These are phyloP conservation scores for Bradypodion pumilum DNA, from an alignment of 2,797 vertebrate species.

Conservation along the genomic window DNA sequence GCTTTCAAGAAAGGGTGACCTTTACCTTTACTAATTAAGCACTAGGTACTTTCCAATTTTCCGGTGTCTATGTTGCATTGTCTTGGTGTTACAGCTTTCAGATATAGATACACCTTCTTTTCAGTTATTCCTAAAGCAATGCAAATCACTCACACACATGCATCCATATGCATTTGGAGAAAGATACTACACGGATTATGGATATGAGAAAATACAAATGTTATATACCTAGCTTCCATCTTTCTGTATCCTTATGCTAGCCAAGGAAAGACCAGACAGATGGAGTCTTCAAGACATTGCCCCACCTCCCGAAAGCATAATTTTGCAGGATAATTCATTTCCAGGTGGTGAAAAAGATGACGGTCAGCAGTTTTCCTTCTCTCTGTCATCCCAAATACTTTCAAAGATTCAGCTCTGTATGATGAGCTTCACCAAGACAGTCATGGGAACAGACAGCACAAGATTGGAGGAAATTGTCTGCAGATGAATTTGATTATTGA, in stretches of 20 bases:
- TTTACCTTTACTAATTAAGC: no score
- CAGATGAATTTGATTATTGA: constrained; percentile 8
- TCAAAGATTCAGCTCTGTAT: neutral
- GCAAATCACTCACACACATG: no score
- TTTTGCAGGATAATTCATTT: constrained; percentile 1
- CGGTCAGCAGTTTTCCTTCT: neutral
- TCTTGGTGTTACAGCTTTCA: neutral
- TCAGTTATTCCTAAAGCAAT: neutral
- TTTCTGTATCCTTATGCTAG: neutral
- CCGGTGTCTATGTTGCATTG: neutral
- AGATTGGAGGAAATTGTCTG: neutral
- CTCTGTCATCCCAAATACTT: neutral
- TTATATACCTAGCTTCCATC: no score
- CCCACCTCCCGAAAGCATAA: neutral
- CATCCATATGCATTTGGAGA: neutral
- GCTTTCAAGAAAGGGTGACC: no score
- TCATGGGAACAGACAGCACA: constrained; percentile 5
- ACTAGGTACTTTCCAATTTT: neutral
- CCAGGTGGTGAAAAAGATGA: neutral
- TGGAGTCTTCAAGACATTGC: neutral
- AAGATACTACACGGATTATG: neutral
- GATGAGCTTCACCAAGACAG: neutral
- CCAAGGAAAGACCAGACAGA: neutral
- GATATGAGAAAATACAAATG: neutral
- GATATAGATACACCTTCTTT: neutral